Conservation (phyloP, 2,797 vertebrate genomes). For the Tapirus indicus region DNA sequence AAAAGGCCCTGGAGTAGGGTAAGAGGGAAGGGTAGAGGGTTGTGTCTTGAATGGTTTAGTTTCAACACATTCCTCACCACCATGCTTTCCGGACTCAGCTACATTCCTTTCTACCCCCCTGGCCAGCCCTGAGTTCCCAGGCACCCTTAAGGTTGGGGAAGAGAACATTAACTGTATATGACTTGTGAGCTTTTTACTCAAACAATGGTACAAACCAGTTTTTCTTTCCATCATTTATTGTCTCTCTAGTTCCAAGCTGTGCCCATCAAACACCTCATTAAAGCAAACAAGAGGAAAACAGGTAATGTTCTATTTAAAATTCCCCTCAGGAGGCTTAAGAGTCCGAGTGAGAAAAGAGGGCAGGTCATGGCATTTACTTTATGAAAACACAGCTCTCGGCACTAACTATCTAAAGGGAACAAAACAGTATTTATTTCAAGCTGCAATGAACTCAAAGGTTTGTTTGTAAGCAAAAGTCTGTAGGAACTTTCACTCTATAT, state of each 20-base stretch:
- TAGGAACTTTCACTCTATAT: neutral
- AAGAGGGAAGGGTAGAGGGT: neutral
- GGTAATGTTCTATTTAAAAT: constrained; percentile 58
- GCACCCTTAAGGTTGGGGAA: neutral
- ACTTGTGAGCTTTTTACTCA: neutral
- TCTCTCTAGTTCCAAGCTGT: neutral
- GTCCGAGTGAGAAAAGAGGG: constrained; percentile 34
- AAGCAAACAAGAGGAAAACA: neutral
- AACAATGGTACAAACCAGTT: neutral
- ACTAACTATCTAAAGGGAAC: neutral
- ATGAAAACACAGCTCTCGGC: neutral
- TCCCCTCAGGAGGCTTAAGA: constrained; percentile 68
- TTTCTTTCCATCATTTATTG: neutral
- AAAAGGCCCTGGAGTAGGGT: neutral
- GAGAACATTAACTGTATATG: neutral
- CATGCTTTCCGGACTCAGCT: neutral
- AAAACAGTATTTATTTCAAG: constrained; percentile 15
- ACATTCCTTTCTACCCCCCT: neutral
- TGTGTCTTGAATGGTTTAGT: neutral
- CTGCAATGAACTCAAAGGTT: neutral
- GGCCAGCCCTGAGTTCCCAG: neutral
- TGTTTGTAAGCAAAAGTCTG: constrained; percentile 21
- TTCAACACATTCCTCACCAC: neutral
- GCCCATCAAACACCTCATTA: neutral
- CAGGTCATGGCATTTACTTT: constrained; percentile 67